Evolutionary conservation across 2,888 invertebrate species (phyloP).

Genomic region (Drosophila dives): DNA sequence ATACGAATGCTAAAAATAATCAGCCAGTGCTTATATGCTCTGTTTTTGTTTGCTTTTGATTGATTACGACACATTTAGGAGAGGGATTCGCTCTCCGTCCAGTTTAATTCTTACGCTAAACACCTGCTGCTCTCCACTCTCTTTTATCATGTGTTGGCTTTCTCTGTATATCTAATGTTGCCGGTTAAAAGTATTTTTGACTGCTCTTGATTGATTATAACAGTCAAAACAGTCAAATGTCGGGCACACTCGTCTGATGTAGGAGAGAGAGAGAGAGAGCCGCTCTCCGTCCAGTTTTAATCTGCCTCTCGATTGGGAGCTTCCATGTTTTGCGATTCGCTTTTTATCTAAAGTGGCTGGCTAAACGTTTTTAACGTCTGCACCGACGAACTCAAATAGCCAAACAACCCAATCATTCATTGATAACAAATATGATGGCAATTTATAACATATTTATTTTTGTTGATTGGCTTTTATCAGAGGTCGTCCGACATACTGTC

Average conservation of each 20-base stretch:
- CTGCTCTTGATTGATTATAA: no score
- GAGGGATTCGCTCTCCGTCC: conserved; percentile 22
- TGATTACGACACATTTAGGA: conserved; percentile 31
- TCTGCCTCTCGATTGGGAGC: no score
- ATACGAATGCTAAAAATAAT: neutral
- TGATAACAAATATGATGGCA: conserved; percentile 28
- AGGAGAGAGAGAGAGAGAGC: no score
- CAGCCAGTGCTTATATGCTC: neutral
- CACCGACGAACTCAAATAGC: conserved; percentile 14
- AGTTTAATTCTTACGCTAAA: conserved; percentile 13
- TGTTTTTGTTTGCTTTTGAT: conserved; percentile 26
- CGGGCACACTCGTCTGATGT: no score
- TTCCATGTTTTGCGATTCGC: conserved; percentile 28
- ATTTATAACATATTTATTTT: conserved; percentile 18
- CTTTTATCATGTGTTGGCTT: conserved; percentile 30
- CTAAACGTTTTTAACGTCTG: conserved; percentile 17
- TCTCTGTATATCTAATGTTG: conserved; percentile 14
- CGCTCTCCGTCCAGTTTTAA: no score
- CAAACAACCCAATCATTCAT: conserved; percentile 20
- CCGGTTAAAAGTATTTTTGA: conserved; percentile 16
- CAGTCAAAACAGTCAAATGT: no score
- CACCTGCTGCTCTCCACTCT: conserved; percentile 6
- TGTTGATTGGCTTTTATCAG: conserved; percentile 29
- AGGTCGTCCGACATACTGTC: conserved; percentile 21
- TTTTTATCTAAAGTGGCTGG: conserved; percentile 18